Percentiles rank a stretch among this genome's conserved stretches.
Conservation (phyloP, 1,140 invertebrate species). For the Brachionus calyciflorus region DNA sequence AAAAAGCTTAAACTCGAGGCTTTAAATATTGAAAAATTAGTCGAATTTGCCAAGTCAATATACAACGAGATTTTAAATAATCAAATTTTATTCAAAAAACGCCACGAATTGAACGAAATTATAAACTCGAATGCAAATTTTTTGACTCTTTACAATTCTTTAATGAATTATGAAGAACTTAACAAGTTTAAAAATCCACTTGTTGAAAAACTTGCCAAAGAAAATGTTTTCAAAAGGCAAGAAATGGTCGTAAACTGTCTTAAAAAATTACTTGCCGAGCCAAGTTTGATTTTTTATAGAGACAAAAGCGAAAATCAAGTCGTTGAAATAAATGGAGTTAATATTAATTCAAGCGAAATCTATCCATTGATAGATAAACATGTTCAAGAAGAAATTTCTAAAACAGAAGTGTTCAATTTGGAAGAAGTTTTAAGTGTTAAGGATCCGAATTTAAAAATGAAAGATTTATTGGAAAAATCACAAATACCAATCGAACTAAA, state of each 20-base stretch:
- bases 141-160: neutral
- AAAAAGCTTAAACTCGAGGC: neutral
- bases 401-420: neutral
- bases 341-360: neutral
- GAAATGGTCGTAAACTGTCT: neutral
- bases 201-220: neutral
- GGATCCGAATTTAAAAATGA: neutral
- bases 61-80: neutral
- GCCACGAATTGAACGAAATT: neutral
- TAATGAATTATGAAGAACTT: neutral
- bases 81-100: slow-evolving; percentile 2
- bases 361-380: neutral
- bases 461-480: neutral
- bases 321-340: neutral
- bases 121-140: neutral
- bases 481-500: neutral
- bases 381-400: neutral
- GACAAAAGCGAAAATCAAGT: neutral
- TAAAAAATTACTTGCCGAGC: neutral
- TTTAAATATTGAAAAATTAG: neutral
- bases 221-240: neutral
- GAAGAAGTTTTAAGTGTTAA: neutral
- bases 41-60: neutral
- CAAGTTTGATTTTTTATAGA: neutral
- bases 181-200: neutral